Evolutionary conservation across 2,888 invertebrate genomes (phyloP), one percentile per base, ranked within the genome.

Genomic region (Seira ritae): DNA sequence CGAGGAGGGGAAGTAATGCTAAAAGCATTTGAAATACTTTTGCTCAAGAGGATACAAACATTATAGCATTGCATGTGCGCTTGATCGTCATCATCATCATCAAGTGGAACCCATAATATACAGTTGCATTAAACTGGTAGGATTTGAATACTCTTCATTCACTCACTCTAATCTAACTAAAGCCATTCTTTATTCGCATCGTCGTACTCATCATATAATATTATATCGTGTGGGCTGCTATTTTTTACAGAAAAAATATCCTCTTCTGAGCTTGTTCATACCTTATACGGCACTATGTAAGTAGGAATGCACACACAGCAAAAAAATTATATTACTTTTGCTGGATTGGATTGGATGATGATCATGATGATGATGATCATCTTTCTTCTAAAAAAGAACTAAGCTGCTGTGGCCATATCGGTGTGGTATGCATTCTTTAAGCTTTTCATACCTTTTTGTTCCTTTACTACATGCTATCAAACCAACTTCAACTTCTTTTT

Each of bases 141-240:
- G 55, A 55, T 55, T 55, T 55, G 55, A 55, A 55, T 17, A 17
- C 55, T 55, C 55, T 55, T 55, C 55, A 22, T 66, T 66, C 66
- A 66, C 24, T 23, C 66, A 31, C 31, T 31, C 31, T 31, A 31
- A 31, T 2, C 17, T 66, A 66, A 66, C 24, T 24, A 6, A 62
- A 62, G 6, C 62, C 62, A 20, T 73, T 72, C 31, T 31, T 31
- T 31, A 31, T 31, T 31, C 31, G 31, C 31, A 31, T 4, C 31
- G 8, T n/a, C n/a, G n/a, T n/a, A n/a, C n/a, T n/a, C n/a, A n/a
- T n/a, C n/a, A n/a, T n/a, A n/a, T n/a, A n/a, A n/a, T n/a, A n/a
- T 42, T 42, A 15, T 55, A 78, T 46, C 50, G 78, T 71, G 78
- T 78, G 78, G 78, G 78, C 46, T 77, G 62, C 46, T 73, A 66